Evolutionary conservation across 2,888 invertebrate species (phyloP), one percentile per base, ranked within the genome.

Genomic region (Empis stercorea): DNA sequence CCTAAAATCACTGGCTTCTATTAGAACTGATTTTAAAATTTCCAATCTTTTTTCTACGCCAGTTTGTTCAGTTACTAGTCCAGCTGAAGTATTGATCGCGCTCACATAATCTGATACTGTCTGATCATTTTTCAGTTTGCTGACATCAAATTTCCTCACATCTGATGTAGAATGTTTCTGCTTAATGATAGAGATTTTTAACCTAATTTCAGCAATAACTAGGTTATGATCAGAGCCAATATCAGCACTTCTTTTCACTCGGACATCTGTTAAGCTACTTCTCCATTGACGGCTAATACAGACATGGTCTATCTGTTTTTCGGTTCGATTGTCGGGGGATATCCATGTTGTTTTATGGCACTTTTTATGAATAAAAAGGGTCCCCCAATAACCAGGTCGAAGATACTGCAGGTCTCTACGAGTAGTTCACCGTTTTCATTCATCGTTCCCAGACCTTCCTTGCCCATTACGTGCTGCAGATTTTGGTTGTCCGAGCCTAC

Each of bases 391-490:
- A 16, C 10, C 4, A 44, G 36, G 10, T 32, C 44, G 27, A 30
- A 37, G 11, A 10, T 11, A 38, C 37, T 34, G 20, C 44, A 44
- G 4, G 15, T 14, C n/a, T 44, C 37, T 36, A 44, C 15, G 6
- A 44, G 16, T 13, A 34, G 7, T 36, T 36, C 44, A 16, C 20
- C 44, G 14, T 44, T 44, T 5, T 14, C 20, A 17, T 44, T 44
- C 10, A 34, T 15, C 11, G 34, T 17, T 15, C 44, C 36, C 4
- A 36, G 16, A 4, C 44, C 44, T 2, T 44, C 34, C 10, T 10
- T 45, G 15, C 40, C 40, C 30, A 45, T 45, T 13, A 45, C 14
- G 15, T 32, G 40, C 14, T 46, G 17, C 4, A 32, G 14, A 36
- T 20, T 9, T 10, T 23, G 32, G 42, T 46, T 46, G 20, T 40